Evolutionary conservation across 2,113 vertebrate species (phyloP).

Genomic region (Phaethon lepturus): DNA sequence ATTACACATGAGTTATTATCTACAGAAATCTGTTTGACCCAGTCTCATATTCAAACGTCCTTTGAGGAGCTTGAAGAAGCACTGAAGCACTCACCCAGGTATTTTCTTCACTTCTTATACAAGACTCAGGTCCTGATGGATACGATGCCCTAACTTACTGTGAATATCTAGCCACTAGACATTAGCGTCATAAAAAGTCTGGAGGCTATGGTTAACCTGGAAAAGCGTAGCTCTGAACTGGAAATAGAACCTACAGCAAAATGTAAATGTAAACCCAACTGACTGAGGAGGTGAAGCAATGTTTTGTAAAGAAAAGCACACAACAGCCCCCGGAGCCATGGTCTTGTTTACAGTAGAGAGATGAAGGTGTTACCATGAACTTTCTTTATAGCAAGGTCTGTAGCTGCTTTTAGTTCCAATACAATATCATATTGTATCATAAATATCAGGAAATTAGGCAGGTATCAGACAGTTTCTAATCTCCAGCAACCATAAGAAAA

Average conservation of each 20-base stretch:
- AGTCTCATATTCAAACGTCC: not conserved
- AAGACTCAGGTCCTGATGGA: not conserved
- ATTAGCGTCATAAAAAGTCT: not conserved
- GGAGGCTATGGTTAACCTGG: not conserved
- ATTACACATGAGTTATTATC: not conserved
- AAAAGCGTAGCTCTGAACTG: not conserved
- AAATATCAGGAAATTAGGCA: not conserved
- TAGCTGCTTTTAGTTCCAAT: not conserved
- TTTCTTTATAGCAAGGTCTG: not conserved
- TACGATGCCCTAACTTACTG: not conserved
- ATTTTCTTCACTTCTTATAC: not conserved
- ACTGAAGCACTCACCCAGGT: not conserved
- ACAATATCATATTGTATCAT: not conserved
- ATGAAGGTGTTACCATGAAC: not conserved
- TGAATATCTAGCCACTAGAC: not conserved
- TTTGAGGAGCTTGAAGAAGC: not conserved
- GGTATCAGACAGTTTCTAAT: not conserved
- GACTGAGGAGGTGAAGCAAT: not conserved
- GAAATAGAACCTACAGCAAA: not conserved
- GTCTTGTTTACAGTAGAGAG: not conserved
- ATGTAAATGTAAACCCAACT: not conserved
- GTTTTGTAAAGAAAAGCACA: not conserved
- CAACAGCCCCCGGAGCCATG: not conserved
- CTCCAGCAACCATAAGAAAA: not conserved
- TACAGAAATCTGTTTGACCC: not conserved